Evolutionary conservation across 1,140 invertebrate species (phyloP).

Genomic region (Drosophila obscura): DNA sequence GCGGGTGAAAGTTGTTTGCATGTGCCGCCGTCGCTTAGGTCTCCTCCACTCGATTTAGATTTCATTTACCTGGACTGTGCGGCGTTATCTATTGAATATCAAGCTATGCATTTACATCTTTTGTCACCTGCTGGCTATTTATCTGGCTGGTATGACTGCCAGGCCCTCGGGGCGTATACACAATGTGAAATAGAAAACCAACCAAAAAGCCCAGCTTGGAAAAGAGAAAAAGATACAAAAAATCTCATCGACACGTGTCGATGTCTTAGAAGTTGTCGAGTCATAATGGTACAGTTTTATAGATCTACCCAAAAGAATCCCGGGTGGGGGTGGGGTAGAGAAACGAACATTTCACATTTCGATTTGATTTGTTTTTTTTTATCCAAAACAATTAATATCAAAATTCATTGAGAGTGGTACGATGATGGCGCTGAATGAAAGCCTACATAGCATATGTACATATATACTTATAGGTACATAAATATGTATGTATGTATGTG

Average conservation of each 20-base stretch:
- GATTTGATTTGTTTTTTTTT: slow-evolving; percentile 17
- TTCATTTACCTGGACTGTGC: slow-evolving; percentile 56
- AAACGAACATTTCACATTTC: slow-evolving; percentile 14
- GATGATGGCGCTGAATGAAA: slow-evolving; percentile 54
- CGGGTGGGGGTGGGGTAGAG: neutral
- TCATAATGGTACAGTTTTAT: slow-evolving; percentile 76
- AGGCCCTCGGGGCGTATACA: slow-evolving; percentile 62
- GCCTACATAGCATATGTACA: slow-evolving; percentile 17
- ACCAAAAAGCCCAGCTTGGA: slow-evolving; percentile 12
- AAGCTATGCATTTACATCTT: slow-evolving; percentile 75
- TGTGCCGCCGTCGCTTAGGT: slow-evolving; percentile 15
- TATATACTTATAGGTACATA: slow-evolving; percentile 16
- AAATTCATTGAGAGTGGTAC: slow-evolving; percentile 53
- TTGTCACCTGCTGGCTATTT: slow-evolving; percentile 76
- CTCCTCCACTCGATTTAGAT: slow-evolving; percentile 71
- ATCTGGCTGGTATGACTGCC: slow-evolving; percentile 11
- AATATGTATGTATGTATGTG: slow-evolving; percentile 14
- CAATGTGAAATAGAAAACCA: slow-evolving; percentile 44
- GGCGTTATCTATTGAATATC: slow-evolving; percentile 79
- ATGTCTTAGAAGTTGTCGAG: slow-evolving; percentile 54
- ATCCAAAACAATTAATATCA: slow-evolving; percentile 45
- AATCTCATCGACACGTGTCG: slow-evolving; percentile 63
- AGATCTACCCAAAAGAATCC: slow-evolving; percentile 37
- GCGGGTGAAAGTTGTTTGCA: slow-evolving; percentile 71
- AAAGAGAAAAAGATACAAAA: slow-evolving; percentile 25